Conservation (phyloP, 2,797 vertebrate species). For the Pipistrellus nathusii region DNA sequence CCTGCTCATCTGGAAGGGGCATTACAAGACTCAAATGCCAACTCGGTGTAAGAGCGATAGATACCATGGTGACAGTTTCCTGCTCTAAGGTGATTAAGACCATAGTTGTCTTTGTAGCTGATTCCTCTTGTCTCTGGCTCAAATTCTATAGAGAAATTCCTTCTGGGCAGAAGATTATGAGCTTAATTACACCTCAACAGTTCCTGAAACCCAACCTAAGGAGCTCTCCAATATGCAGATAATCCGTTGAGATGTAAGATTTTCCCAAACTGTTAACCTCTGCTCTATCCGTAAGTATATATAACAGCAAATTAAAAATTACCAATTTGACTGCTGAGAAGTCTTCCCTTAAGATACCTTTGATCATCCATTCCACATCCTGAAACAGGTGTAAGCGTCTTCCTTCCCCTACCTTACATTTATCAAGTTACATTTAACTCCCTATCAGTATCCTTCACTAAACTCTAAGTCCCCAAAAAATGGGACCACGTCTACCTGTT, state of each 20-base stretch:
- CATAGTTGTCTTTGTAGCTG: background rate
- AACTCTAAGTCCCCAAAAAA: background rate
- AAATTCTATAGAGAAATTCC: background rate
- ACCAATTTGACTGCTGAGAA: background rate
- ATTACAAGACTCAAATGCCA: background rate
- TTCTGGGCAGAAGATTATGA: background rate
- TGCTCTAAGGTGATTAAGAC: background rate
- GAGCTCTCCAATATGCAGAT: background rate
- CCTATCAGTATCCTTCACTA: constrained; percentile 35
- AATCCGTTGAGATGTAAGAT: background rate
- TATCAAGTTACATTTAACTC: background rate
- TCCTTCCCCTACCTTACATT: background rate
- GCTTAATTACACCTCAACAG: constrained; percentile 28
- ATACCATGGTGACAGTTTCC: background rate
- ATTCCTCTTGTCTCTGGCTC: background rate
- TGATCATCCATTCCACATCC: background rate
- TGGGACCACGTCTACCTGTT: background rate
- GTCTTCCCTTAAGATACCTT: background rate
- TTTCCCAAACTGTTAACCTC: background rate
- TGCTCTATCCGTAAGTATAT: background rate
- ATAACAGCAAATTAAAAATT: constrained; percentile 15
- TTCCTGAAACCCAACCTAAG: background rate
- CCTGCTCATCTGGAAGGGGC: background rate
- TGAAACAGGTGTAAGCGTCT: background rate
- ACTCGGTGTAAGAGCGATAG: background rate